Evolutionary conservation across 1,140 invertebrate genomes (phyloP).

Genomic region (Platorchestia sp.): DNA sequence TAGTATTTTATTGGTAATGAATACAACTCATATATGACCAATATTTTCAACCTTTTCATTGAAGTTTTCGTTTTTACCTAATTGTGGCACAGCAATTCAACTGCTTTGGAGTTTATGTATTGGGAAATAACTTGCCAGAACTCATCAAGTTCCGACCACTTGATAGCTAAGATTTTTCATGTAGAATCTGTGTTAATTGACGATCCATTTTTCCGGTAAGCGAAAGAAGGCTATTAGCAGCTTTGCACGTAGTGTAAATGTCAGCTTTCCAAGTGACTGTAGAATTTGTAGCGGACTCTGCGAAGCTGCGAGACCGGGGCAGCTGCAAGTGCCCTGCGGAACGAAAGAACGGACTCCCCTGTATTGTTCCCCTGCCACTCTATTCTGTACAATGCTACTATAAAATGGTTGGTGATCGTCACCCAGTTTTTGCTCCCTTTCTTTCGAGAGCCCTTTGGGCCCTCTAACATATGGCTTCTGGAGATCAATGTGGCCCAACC

Average conservation of each 20-base stretch:
- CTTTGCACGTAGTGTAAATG: neutral
- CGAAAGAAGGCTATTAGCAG: neutral
- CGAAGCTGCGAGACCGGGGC: neutral
- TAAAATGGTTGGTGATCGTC: constrained; percentile 37
- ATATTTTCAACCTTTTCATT: neutral
- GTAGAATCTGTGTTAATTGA: neutral
- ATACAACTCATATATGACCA: too few species aligned
- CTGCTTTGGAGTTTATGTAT: neutral
- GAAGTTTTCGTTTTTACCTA: neutral
- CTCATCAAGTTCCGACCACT: neutral
- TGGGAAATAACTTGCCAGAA: neutral
- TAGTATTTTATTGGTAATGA: too few species aligned
- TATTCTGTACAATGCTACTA: constrained; percentile 18
- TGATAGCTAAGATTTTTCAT: neutral
- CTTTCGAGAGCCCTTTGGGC: neutral
- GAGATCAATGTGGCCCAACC: neutral
- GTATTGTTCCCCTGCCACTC: constrained; percentile 26
- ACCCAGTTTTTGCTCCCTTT: neutral
- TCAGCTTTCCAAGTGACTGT: neutral
- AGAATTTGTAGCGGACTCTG: neutral
- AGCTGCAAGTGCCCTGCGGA: neutral
- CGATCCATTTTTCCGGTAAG: neutral
- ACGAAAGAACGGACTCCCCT: neutral
- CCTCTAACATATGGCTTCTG: neutral
- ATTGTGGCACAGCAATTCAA: neutral